A percentile compares a stretch with the other conserved stretches of the same genome.
Evolutionary conservation across 1,140 invertebrate species (phyloP).

Genomic region (Drosophila murphyi): DNA sequence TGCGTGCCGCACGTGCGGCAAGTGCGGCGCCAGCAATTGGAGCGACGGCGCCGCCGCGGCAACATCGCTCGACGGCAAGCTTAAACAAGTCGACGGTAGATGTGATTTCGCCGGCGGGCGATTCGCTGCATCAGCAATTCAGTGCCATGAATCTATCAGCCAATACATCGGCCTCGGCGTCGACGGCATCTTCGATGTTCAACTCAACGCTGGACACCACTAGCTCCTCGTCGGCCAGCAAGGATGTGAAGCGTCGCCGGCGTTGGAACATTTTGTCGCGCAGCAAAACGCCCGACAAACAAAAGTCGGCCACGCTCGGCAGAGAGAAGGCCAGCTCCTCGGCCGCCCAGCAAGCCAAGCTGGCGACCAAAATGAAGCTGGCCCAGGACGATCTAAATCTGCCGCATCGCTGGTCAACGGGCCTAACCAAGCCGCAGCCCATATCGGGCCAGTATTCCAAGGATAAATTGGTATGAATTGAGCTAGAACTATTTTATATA

Average conservation of each 20-base stretch:
- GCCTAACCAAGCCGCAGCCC: conserved; percentile 88
- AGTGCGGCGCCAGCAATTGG: conserved; percentile 76
- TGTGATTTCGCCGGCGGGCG: conserved; percentile 53
- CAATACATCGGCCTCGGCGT: conserved; percentile 67
- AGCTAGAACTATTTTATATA: not conserved
- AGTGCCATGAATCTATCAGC: conserved; percentile 81
- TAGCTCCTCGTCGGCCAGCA: conserved; percentile 73
- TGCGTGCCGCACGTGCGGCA: conserved; percentile 58
- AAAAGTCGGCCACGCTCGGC: conserved; percentile 88
- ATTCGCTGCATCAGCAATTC: conserved; percentile 72
- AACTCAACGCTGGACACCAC: conserved; percentile 72
- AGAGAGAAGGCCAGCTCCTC: conserved; percentile 85
- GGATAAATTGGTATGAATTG: conserved; percentile 88
- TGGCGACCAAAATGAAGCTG: conserved; percentile 85
- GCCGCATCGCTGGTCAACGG: conserved; percentile 88
- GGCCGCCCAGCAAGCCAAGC: conserved; percentile 72
- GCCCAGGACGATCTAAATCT: conserved; percentile 85
- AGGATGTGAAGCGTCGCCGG: conserved; percentile 86
- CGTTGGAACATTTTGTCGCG: conserved; percentile 88
- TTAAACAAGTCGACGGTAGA: conserved; percentile 60
- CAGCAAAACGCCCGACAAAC: conserved; percentile 85
- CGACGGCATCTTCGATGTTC: conserved; percentile 65
- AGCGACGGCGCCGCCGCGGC: conserved; percentile 66
- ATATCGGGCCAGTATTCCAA: conserved; percentile 90
- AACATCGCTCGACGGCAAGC: conserved; percentile 66